Evolutionary conservation across 2,113 vertebrate genomes (phyloP).

Genomic region (Scomber japonicus): DNA sequence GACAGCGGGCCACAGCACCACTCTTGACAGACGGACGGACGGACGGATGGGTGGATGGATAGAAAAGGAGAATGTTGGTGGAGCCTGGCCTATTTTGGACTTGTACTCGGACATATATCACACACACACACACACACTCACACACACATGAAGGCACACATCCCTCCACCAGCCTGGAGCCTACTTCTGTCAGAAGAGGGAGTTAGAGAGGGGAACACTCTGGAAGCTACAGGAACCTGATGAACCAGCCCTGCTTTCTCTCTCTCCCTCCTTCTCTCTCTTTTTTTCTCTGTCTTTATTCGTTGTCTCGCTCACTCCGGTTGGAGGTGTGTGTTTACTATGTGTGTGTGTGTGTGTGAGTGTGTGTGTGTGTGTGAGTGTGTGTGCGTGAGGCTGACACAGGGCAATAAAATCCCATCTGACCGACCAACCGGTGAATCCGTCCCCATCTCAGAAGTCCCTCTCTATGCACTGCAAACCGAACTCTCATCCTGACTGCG

Average conservation of each 20-base stretch:
- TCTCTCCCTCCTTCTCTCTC: constrained; percentile 39
- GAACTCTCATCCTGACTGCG: constrained; percentile 72
- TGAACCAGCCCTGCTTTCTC: constrained; percentile 52
- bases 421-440: constrained; percentile 38
- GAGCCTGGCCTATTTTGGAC: constrained; percentile 42
- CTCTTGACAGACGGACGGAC: constrained; percentile 17
- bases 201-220: constrained; percentile 32
- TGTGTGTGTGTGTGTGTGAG: constrained; percentile 37
- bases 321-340: constrained; percentile 38
- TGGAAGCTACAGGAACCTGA: constrained; percentile 57
- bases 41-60: constrained; percentile 11
- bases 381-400: constrained; percentile 57
- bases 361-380: constrained; percentile 36
- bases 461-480: constrained; percentile 84
- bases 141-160: constrained; percentile 30
- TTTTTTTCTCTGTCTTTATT: constrained; percentile 44
- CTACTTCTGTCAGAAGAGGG: constrained; percentile 26
- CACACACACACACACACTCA: constrained; percentile 18
- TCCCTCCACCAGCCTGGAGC: constrained; percentile 29
- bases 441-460: constrained; percentile 66
- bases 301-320: constrained; percentile 38
- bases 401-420: constrained; percentile 77
- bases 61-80: constrained; percentile 30
- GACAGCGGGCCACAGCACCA: constrained; percentile 25
- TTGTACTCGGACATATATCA: constrained; percentile 50